These are phyloP conservation scores for Sibirionetta formosa DNA, from an alignment of 2,797 vertebrate genomes.

Conservation along the genomic window DNA sequence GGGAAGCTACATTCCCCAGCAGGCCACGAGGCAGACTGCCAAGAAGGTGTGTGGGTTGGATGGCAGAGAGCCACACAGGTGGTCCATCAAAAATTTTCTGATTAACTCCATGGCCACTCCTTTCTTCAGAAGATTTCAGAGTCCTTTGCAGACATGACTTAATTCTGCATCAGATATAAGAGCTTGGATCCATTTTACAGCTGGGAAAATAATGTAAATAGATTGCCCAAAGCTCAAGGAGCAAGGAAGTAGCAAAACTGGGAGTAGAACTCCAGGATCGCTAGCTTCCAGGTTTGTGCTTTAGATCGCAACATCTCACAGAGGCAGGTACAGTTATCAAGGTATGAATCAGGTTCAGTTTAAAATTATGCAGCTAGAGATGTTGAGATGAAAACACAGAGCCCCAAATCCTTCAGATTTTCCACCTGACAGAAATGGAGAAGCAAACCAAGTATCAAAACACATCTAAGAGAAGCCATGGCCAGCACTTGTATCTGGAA, in stretches of 20 bases:
- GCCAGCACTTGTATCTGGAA: background rate
- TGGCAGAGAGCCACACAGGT: constrained; percentile 69
- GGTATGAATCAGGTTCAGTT: background rate
- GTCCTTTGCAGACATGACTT: constrained; percentile 30
- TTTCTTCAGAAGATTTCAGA: constrained; percentile 51
- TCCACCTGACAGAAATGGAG: background rate
- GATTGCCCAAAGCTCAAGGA: constrained; percentile 27
- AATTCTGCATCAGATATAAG: constrained; percentile 33
- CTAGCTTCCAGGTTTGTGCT: background rate
- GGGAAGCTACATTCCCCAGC: constrained; percentile 24
- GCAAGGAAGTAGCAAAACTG: background rate
- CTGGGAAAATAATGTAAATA: constrained; percentile 41
- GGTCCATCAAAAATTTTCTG: constrained; percentile 65
- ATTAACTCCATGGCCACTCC: constrained; percentile 56
- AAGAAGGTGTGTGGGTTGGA: constrained; percentile 49
- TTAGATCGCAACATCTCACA: background rate
- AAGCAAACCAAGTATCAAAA: background rate
- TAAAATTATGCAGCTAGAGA: background rate
- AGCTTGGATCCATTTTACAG: constrained; percentile 15
- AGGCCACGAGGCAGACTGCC: constrained; percentile 40
- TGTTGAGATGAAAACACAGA: background rate
- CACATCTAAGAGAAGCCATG: background rate
- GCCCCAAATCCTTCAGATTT: background rate
- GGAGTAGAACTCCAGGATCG: background rate
- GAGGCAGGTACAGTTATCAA: background rate